phyloP scores from a whole-genome alignment of 2,888 invertebrate species.

The Autographa pulchrina region DNA sequence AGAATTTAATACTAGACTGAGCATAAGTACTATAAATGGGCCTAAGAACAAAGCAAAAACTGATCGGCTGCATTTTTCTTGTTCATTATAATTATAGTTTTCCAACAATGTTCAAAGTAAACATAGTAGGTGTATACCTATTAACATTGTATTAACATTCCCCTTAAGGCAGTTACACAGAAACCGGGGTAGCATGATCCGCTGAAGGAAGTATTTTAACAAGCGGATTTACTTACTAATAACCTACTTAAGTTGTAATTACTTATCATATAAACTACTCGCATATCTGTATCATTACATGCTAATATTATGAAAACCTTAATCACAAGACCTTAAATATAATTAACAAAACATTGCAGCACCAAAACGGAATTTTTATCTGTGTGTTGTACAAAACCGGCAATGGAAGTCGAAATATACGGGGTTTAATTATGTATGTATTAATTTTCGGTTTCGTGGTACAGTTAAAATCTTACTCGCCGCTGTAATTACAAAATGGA shows the following conservation, averaged over 20 bases:
- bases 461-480: constrained; percentile 12
- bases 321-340: not conserved
- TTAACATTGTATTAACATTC: constrained; percentile 16
- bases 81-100: constrained; percentile 2
- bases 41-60: not conserved
- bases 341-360: constrained; percentile 8
- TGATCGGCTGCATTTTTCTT: constrained; percentile 1
- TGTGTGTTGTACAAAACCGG: not conserved
- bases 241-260: constrained; percentile 62
- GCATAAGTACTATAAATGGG: not conserved
- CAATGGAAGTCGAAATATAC: not conserved
- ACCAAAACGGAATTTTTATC: not conserved
- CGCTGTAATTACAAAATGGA: constrained; percentile 26
- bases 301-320: constrained; percentile 13
- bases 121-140: constrained; percentile 1
- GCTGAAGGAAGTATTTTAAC: constrained; percentile 65
- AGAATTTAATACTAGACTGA: not conserved
- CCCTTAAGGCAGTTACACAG: constrained; percentile 62
- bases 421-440: not conserved
- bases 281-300: constrained; percentile 24
- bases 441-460: constrained; percentile 10
- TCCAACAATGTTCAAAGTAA: not conserved
- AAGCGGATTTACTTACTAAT: constrained; percentile 64
- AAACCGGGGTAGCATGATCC: constrained; percentile 58
- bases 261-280: constrained; percentile 48